Conservation (phyloP, 2,113 vertebrate genomes). For the Ailuropoda melanoleuca region DNA sequence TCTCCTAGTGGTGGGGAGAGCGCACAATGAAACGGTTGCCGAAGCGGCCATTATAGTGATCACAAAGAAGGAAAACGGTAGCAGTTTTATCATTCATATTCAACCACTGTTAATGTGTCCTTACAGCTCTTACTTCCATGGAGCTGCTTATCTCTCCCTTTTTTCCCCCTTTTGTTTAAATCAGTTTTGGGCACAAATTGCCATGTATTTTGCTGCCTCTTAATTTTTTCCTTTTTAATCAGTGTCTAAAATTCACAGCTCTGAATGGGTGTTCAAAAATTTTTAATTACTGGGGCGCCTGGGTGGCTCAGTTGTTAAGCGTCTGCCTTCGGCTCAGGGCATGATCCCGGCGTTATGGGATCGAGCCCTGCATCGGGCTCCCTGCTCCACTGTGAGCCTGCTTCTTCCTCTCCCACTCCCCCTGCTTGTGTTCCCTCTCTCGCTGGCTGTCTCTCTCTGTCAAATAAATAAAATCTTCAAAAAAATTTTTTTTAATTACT, state of each 20-base stretch:
- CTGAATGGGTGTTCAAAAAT: background rate
- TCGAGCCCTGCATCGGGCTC: no score
- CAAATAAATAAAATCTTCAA: no score
- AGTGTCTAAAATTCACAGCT: background rate
- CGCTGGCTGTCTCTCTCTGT: no score
- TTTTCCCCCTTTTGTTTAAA: background rate
- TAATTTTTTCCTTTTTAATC: background rate
- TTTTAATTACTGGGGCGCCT: background rate
- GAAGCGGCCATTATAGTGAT: background rate
- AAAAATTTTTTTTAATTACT: background rate
- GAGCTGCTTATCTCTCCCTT: background rate
- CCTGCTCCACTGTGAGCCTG: no score
- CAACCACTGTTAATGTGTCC: background rate
- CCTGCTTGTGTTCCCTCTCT: no score
- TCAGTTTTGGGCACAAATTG: background rate
- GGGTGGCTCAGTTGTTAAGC: no score
- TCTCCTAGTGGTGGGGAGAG: background rate
- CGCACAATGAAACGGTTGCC: background rate
- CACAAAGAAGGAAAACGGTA: background rate
- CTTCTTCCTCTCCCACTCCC: no score
- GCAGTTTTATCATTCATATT: background rate
- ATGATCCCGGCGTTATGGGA: no score
- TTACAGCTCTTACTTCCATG: background rate
- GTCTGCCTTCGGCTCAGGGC: no score
- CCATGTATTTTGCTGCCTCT: background rate